Evolutionary conservation across 1,140 invertebrate species (phyloP), one percentile per base, ranked within the genome.

Genomic region (Drosophila biarmipes): DNA sequence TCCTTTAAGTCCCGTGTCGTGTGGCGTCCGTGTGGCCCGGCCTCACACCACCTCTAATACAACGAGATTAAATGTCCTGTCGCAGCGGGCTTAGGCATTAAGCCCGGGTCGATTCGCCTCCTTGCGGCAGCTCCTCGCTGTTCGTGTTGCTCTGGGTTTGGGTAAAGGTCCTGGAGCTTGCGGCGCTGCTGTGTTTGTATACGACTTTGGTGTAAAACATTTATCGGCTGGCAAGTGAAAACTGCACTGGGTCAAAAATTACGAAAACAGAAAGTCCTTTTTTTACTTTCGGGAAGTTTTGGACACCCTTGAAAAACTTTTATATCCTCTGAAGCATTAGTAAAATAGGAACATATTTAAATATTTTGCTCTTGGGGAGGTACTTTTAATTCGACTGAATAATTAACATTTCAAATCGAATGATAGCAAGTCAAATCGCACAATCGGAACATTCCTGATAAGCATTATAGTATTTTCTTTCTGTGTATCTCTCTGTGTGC

Each of bases 21-120:
- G 40, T 27, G 48, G 48, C 48, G 29, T 34, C 48, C 31, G 59
- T 72, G 43, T 42, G 21, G 37, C 19, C 31, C 51, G 6, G 35
- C 43, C 54, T 49, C 64, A 52, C 61, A 76, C 69, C 71, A 38
- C 58, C 58, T 58, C 68, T 84, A 90, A 84, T 89, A 90, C 84
- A 84, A 73, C 67, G 63, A 90, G 84, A 90, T 89, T 89, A 89
- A 89, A 89, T 89, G 85, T 89, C 84, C 84, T 89, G 84, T 90
- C 84, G 79, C 80, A 89, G 76, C 72, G 75, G 79, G 76, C 84
- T 89, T 89, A 72, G 40, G 77, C 85, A 78, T 59, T 89, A 90
- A 89, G 80, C 80, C 35, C 61, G 49, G 63, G 62, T 82, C 84
- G 67, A 68, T 69, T 68, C 66, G 38, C 48, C 63, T 55, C 40